Evolutionary conservation across 2,888 invertebrate species (phyloP).

Genomic region (Drosophila acutilabella): DNA sequence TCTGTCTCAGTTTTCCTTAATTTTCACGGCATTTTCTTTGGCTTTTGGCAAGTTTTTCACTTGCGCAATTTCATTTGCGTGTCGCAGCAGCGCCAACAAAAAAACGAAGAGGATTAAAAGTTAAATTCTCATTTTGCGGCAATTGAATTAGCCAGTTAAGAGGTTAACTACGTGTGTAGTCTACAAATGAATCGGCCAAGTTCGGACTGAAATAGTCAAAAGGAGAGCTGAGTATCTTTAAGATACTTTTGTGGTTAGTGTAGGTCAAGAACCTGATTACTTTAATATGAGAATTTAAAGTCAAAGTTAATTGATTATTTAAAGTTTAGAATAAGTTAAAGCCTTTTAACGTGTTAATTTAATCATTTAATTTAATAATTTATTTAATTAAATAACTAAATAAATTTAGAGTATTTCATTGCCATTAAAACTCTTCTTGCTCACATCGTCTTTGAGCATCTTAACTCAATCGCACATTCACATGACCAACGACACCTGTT

Average conservation of each 20-base stretch:
- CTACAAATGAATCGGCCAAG: constrained; percentile 22
- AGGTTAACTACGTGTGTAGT: constrained; percentile 58
- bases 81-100: constrained; percentile 38
- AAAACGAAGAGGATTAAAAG: constrained; percentile 59
- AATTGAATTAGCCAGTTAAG: constrained; percentile 74
- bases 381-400: not conserved
- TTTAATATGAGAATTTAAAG: too few species aligned
- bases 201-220: not conserved
- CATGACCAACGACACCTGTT: constrained; percentile 21
- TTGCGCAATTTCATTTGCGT: constrained; percentile 40
- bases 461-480: constrained; percentile 20
- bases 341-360: too few species aligned
- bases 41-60: constrained; percentile 50
- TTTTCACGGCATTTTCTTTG: constrained; percentile 54
- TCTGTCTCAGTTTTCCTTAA: constrained; percentile 37
- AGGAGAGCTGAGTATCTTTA: not conserved
- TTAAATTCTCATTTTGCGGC: constrained; percentile 74
- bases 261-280: constrained; percentile 11
- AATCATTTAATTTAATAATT: too few species aligned
- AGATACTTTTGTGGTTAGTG: constrained; percentile 9
- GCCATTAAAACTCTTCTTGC: not conserved
- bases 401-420: not conserved
- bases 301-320: too few species aligned
- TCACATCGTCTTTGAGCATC: constrained; percentile 4
- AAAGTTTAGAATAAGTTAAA: too few species aligned